A percentile compares a stretch with the other conserved stretches of the same genome.
Conservation (phyloP, 2,888 invertebrate genomes). For the Polietes domitor region DNA sequence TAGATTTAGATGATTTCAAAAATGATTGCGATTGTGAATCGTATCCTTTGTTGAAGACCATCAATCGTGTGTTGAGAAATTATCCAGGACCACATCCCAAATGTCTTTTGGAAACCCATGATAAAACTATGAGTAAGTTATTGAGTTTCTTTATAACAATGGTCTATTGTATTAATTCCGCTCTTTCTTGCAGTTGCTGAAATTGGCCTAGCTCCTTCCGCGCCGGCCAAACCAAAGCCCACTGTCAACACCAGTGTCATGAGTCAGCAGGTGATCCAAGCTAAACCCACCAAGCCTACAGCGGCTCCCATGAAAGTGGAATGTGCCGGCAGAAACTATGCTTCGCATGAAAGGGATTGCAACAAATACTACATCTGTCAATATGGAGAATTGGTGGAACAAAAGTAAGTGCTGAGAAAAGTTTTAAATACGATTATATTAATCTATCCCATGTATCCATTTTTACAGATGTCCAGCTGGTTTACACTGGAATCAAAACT, state of each 20-base stretch:
- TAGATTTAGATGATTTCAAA: conserved; percentile 93
- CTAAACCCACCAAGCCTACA: conserved; percentile 22
- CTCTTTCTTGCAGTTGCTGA: conserved; percentile 52
- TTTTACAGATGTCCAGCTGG: conserved; percentile 85
- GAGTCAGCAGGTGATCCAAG: conserved; percentile 4
- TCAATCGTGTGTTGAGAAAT: conserved; percentile 89
- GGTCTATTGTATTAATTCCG: not conserved
- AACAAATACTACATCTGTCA: conserved; percentile 91
- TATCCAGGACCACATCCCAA: conserved; percentile 85
- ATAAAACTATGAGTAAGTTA: conserved; percentile 77
- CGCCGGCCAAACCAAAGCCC: conserved; percentile 66
- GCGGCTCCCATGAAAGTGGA: conserved; percentile 61
- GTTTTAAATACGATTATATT: not conserved
- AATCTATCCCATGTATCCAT: not conserved
- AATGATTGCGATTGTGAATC: conserved; percentile 91
- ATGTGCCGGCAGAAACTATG: conserved; percentile 81
- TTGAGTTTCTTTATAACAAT: not conserved
- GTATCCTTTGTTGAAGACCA: conserved; percentile 89
- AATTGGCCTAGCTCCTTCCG: conserved; percentile 4
- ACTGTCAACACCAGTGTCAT: conserved; percentile 56
- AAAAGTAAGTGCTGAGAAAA: conserved; percentile 78
- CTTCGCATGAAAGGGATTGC: conserved; percentile 86
- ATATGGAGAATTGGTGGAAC: conserved; percentile 86
- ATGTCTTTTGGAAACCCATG: conserved; percentile 82
- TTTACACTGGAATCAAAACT: conserved; percentile 89